These are phyloP conservation scores for Drosophila parvula DNA, from an alignment of 1,140 invertebrate genomes.

Conservation along the genomic window DNA sequence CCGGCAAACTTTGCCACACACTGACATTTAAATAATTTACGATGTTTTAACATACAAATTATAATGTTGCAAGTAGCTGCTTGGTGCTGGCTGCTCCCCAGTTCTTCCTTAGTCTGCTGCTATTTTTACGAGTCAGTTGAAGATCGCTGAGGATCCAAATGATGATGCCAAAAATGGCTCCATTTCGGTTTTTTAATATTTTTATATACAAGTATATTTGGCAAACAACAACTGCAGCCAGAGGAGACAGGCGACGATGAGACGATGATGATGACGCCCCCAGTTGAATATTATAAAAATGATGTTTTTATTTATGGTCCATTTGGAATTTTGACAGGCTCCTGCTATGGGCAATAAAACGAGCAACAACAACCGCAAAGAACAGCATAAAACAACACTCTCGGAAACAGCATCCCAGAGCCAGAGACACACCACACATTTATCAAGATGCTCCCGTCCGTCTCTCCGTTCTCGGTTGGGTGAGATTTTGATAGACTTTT, in stretches of 20 bases:
- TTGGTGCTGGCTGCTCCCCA: constrained; percentile 42
- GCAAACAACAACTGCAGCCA: constrained; percentile 48
- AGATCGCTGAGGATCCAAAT: constrained; percentile 28
- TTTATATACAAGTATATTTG: constrained; percentile 22
- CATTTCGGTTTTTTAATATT: constrained; percentile 51
- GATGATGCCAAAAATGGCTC: constrained; percentile 63
- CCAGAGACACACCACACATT: constrained; percentile 47
- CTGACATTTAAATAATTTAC: constrained; percentile 82
- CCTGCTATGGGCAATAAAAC: constrained; percentile 73
- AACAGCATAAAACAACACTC: constrained; percentile 41
- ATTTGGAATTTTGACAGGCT: constrained; percentile 81
- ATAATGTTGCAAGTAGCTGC: constrained; percentile 74
- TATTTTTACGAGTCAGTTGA: constrained; percentile 76
- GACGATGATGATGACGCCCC: constrained; percentile 15
- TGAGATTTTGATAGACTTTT: constrained; percentile 76
- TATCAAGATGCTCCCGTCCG: constrained; percentile 62
- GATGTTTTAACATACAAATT: constrained; percentile 84
- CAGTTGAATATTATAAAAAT: constrained; percentile 70
- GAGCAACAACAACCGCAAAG: constrained; percentile 39
- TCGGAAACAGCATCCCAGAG: constrained; percentile 8
- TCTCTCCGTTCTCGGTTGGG: constrained; percentile 20
- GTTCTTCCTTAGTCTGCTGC: constrained; percentile 32
- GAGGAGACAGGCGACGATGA: background rate
- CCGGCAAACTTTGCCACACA: constrained; percentile 52
- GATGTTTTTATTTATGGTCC: constrained; percentile 83